These are phyloP conservation scores for Bombus difficillimus DNA, from an alignment of 1,140 invertebrate genomes.

Conservation along the genomic window DNA sequence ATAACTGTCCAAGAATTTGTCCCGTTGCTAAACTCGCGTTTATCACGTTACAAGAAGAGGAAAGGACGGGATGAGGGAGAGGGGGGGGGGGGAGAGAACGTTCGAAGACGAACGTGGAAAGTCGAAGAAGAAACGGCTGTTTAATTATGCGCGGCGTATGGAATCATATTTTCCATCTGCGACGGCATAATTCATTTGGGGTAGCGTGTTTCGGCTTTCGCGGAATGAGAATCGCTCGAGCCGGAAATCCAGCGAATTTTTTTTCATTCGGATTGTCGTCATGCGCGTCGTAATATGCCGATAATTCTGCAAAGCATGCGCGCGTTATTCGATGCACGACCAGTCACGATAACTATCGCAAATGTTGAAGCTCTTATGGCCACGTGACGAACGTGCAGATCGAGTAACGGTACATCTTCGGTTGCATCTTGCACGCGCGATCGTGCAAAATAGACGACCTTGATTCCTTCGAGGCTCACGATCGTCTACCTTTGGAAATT, in stretches of 20 bases:
- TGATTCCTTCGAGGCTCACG: slow-evolving; percentile 22
- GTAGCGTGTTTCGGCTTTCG: neutral
- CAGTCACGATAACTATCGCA: slow-evolving; percentile 50
- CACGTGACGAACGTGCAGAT: slow-evolving; percentile 46
- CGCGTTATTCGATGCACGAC: slow-evolving; percentile 47
- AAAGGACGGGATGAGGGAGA: no score
- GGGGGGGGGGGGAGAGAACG: no score
- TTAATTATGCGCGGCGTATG: slow-evolving; percentile 8
- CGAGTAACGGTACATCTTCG: slow-evolving; percentile 41
- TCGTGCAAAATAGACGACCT: slow-evolving; percentile 46
- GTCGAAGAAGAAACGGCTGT: no score
- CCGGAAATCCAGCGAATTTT: neutral
- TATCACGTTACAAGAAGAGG: no score
- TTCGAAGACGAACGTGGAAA: neutral
- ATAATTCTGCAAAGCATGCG: slow-evolving; percentile 40
- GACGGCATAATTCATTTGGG: slow-evolving; percentile 11
- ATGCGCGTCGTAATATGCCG: slow-evolving; percentile 38
- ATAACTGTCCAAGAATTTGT: no score
- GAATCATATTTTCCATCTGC: slow-evolving; percentile 21
- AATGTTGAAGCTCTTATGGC: slow-evolving; percentile 50
- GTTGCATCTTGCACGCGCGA: slow-evolving; percentile 38
- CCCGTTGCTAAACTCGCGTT: no score
- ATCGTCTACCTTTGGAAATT: neutral
- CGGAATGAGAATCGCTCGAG: slow-evolving; percentile 11
- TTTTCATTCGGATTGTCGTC: slow-evolving; percentile 21